phyloP scores from a whole-genome alignment of 2,888 invertebrate genomes.

The Seladonia tumulorum region DNA sequence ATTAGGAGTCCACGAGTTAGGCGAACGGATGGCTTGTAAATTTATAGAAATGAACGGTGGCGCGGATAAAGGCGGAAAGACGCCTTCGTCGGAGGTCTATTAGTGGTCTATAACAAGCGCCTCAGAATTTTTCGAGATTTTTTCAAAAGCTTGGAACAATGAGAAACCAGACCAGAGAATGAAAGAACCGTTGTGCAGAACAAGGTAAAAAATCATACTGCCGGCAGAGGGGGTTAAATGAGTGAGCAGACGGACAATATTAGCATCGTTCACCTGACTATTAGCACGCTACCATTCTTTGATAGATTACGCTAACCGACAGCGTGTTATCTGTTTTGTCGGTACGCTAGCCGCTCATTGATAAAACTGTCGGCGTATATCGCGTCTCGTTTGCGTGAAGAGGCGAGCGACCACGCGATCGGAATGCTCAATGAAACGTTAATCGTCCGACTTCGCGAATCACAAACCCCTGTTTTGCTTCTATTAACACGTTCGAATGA shows the following conservation, averaged over 20 bases:
- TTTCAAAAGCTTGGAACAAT: not conserved
- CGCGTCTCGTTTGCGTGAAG: conserved; percentile 58
- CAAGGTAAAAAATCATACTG: not conserved
- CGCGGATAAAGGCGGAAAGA: no score
- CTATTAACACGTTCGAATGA: not conserved
- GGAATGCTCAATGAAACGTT: conserved; percentile 50
- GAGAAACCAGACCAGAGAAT: not conserved
- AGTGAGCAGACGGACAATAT: conserved; percentile 12
- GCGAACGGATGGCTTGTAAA: no score
- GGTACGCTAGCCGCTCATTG: conserved; percentile 46
- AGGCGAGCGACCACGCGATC: conserved; percentile 49
- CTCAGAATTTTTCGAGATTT: no score
- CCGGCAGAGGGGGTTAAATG: not conserved
- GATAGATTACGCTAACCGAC: conserved; percentile 44
- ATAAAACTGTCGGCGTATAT: conserved; percentile 58
- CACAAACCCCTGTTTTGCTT: conserved; percentile 5
- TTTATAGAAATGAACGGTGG: no score
- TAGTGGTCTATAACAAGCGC: no score
- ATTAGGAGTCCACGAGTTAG: no score
- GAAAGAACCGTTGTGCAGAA: not conserved
- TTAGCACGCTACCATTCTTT: conserved; percentile 48
- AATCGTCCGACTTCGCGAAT: conserved; percentile 27
- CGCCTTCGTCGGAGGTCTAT: no score
- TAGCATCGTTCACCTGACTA: conserved; percentile 16
- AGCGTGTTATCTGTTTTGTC: conserved; percentile 45